These are phyloP conservation scores for Cossypha niveicapilla DNA, from an alignment of 2,797 vertebrate genomes.

Conservation along the genomic window DNA sequence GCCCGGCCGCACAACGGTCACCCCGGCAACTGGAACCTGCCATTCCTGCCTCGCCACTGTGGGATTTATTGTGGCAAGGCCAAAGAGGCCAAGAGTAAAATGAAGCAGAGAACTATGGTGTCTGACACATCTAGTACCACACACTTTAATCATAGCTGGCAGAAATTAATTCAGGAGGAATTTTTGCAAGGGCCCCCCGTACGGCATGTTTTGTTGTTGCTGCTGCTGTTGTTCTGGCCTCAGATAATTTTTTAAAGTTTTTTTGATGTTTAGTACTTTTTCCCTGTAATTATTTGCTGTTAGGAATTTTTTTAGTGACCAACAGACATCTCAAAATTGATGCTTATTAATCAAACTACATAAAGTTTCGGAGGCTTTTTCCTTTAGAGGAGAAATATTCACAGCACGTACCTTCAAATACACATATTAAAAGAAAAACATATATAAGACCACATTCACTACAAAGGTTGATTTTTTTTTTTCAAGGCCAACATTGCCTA, in stretches of 20 bases:
- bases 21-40: slow-evolving; percentile 82
- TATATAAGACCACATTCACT: not conserved
- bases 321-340: not conserved
- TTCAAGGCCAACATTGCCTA: not conserved
- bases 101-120: slow-evolving; percentile 72
- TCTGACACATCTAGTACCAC: slow-evolving; percentile 74
- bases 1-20: slow-evolving; percentile 76
- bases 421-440: not conserved
- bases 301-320: not conserved
- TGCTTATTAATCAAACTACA: not conserved
- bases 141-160: slow-evolving; percentile 77
- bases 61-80: slow-evolving; percentile 78
- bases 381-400: not conserved
- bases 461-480: not conserved
- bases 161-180: slow-evolving; percentile 78
- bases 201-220: not conserved
- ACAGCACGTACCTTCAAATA: not conserved
- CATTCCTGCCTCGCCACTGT: slow-evolving; percentile 71
- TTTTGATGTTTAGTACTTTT: not conserved
- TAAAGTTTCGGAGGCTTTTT: not conserved
- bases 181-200: slow-evolving; percentile 47
- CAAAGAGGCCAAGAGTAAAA: slow-evolving; percentile 76
- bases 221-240: not conserved
- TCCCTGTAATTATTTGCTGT: not conserved
- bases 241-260: not conserved